phyloP scores from a whole-genome alignment of 2,113 vertebrate genomes.

The Oryzias woworae region DNA sequence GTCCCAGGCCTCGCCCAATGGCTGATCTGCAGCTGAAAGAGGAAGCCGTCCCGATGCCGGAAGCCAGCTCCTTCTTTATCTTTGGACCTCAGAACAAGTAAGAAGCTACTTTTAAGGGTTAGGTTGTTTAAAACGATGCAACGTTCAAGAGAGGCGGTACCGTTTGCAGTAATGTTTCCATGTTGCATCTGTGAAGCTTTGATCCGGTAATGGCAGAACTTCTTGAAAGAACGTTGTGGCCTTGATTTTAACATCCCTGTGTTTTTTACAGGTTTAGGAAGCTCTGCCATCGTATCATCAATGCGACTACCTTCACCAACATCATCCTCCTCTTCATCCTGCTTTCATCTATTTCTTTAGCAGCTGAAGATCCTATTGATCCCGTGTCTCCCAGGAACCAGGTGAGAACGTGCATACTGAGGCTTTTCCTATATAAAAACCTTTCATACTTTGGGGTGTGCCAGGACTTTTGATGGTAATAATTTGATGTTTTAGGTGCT shows the following conservation, averaged over 20 bases:
- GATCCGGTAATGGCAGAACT: not conserved
- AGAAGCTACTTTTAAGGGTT: conserved; percentile 5
- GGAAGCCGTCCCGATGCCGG: conserved; percentile 92
- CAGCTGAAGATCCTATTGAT: conserved; percentile 91
- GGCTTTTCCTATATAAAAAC: too few species aligned
- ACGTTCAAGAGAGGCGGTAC: too few species aligned
- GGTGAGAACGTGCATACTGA: conserved; percentile 63
- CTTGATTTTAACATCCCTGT: not conserved
- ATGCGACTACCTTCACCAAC: conserved; percentile 95
- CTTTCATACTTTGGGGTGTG: too few species aligned
- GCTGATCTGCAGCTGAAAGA: conserved; percentile 93
- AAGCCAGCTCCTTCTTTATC: conserved; percentile 93
- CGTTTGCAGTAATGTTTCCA: too few species aligned
- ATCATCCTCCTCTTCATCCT: conserved; percentile 97
- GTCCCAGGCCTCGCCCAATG: conserved; percentile 89
- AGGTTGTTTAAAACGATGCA: too few species aligned
- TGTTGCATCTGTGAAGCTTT: too few species aligned
- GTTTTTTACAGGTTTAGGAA: conserved; percentile 81
- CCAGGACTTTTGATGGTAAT: not conserved
- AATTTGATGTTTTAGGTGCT: conserved; percentile 78
- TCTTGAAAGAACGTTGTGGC: not conserved
- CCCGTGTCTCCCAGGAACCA: conserved; percentile 87
- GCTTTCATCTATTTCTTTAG: conserved; percentile 88
- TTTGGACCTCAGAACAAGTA: conserved; percentile 95
- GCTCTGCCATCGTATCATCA: conserved; percentile 90